Evolutionary conservation across 1,140 invertebrate species (phyloP), one percentile per base, ranked within the genome.

Genomic region (Penaeus japonicus): DNA sequence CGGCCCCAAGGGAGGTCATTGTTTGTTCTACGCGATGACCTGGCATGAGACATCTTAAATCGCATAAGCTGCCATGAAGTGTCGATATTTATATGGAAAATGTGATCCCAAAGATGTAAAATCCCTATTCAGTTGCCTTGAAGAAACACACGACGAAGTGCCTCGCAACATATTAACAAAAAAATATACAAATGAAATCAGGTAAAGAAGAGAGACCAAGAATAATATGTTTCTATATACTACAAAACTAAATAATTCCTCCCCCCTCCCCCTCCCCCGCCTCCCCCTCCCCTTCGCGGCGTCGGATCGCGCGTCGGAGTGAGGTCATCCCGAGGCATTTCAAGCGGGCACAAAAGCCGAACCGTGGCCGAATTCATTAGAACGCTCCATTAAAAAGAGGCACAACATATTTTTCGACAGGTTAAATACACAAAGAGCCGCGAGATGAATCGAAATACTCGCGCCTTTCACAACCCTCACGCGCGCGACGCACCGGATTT

Each of bases 321-420:
- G 75, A 47, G 75, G 75, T 78, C 75, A 78, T 2, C 35, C 24
- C 0, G 54, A n/a, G 17, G 20, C 39, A 12, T 24, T 47, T 22
- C 7, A 53, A 55, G 54, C 53, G 10, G 22, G 59, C 54, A 81
- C 55, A 81, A 32, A 55, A 15, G 24, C 24, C 35, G 35, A 39
- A 53, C 55, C 79, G 54, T 81, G 79, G 79, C 54, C 24, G 79
- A 81, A 81, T 81, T 27, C 79, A 81, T 81, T 81, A 81, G 24
- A 35, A 59, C 55, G 79, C 53, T 81, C 79, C 79, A 81, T 81
- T 81, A 81, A 81, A 81, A 81, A 55, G 79, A 81, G 79, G 79
- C 79, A 81, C 53, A 81, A 81, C 79, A 81, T 81, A 81, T 81
- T 81, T 81, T 81, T 81, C 79, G 79, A 81, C 79, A 81, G 55